Base-by-base conservation (phyloP, 2,797 vertebrate genomes). In the Pseudochaenichthys georgianus region DNA sequence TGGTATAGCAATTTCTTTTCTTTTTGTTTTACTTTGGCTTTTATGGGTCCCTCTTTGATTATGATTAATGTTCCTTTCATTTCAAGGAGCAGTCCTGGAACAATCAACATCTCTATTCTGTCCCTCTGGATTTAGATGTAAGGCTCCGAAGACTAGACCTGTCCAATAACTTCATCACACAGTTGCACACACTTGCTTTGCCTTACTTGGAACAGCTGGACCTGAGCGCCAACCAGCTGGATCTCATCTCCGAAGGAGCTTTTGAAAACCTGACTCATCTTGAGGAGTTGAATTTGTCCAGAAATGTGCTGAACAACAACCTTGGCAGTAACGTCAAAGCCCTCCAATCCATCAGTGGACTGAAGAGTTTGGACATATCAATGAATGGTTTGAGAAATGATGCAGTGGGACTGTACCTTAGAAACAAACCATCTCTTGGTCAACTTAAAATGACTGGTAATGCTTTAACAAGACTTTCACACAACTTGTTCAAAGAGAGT, bases 91-190 rank as follows among this genome's bases (percentile, higher is more conserved):
- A 83, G 81, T 95, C 94, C 66, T 96, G 95, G 93, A 91, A 73
- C 71, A 92, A 91, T 57, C 80, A 60, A 4, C 91, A 92, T 70
- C 94, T 96, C 64, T 68, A 6, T 19, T 86, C 82, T 38, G 86
- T 97, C 78, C 96, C 96, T 8, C 51, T 82, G 85, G 87, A 87
- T 53, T 79, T 97, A 42, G 66, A 93, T 78, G 64, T 45, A 55
- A 92, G 81, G 55, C 85, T 95, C 9, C 88, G 88, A 88, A 82
- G 87, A 64, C 90, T 96, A 0, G 94, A 96, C 88, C 87, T 96
- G 80, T 96, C 95, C 90, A 91, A 95, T 89, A 97, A 97, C 89
- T 85, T 94, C 88, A 95, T 97, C 88, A 93, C 83, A 88, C 92
- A 90, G 84, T 89, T 96, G 77, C 87, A 85, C 11, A 76, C 84